A percentile compares a stretch with the other conserved stretches of the same genome.
Conservation (phyloP, 1,140 invertebrate species). For the Chionoecetes opilio region DNA sequence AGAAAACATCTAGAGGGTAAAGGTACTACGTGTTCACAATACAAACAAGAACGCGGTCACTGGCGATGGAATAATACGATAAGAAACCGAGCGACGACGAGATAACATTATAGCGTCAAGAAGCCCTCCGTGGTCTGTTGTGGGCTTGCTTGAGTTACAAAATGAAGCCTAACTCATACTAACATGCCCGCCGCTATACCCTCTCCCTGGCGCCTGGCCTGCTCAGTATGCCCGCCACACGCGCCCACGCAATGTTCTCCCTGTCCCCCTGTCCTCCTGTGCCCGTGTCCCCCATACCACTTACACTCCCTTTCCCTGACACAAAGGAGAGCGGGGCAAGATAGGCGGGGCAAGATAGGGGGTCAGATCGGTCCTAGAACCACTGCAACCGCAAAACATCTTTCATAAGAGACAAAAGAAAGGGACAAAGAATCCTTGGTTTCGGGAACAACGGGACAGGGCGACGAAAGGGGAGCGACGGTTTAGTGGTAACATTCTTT, state of each 20-base stretch:
- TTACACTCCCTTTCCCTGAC: not conserved
- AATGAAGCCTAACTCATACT: not conserved
- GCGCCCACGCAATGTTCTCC: not conserved
- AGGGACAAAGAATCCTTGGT: not conserved
- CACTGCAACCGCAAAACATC: conserved; percentile 4
- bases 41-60: not conserved
- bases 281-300: not conserved
- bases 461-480: not conserved
- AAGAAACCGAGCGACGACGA: not conserved
- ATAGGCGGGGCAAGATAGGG: conserved; percentile 15
- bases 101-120: not conserved
- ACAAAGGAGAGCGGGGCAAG: conserved; percentile 5
- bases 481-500: not conserved
- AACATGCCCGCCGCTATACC: not conserved
- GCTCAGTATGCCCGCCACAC: not conserved
- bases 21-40: not conserved
- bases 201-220: not conserved
- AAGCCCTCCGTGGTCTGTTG: not conserved
- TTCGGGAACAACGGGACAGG: not conserved
- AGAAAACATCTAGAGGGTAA: too few relatives aligned
- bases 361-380: not conserved
- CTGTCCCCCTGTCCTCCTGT: not conserved
- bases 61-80: not conserved
- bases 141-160: not conserved
- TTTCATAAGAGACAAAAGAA: not conserved